Evolutionary conservation across 1,140 invertebrate genomes (phyloP).

Genomic region (Drosophila setifemur): DNA sequence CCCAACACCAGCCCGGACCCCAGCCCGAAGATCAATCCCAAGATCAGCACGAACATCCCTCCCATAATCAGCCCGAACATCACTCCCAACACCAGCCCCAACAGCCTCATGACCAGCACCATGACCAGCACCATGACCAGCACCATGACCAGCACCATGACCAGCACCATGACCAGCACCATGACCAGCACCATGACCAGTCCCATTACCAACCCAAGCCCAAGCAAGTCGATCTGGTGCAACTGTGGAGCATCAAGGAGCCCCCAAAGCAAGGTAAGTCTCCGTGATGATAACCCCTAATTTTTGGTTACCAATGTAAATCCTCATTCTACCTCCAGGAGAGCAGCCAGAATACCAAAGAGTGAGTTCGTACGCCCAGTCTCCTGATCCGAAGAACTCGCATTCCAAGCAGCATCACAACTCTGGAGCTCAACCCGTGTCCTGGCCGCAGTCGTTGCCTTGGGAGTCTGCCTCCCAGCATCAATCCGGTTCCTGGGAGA

Average conservation of each 20-base stretch:
- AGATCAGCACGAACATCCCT: too few relatives aligned
- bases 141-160: too few relatives aligned
- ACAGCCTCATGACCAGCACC: not conserved
- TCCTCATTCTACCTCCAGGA: conserved; percentile 1
- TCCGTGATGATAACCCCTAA: not conserved
- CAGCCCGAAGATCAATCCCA: too few relatives aligned
- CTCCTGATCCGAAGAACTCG: conserved; percentile 5
- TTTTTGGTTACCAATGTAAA: not conserved
- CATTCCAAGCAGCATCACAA: not conserved
- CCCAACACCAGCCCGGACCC: too few relatives aligned
- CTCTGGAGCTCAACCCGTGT: conserved; percentile 15
- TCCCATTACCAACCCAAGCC: conserved; percentile 2
- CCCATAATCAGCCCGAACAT: too few relatives aligned
- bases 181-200: too few relatives aligned
- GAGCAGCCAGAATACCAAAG: not conserved
- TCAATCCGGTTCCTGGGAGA: not conserved
- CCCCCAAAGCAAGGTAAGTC: conserved; percentile 28
- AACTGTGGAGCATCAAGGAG: conserved; percentile 37
- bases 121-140: too few relatives aligned
- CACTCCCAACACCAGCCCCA: not conserved
- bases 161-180: too few relatives aligned
- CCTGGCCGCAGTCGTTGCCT: conserved; percentile 49
- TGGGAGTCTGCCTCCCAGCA: conserved; percentile 39
- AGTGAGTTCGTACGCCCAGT: conserved; percentile 26
- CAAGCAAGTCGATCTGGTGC: conserved; percentile 24